Evolutionary conservation across 2,113 vertebrate species (phyloP), one percentile per base, ranked within the genome.

Genomic region (Sebastes fasciatus): DNA sequence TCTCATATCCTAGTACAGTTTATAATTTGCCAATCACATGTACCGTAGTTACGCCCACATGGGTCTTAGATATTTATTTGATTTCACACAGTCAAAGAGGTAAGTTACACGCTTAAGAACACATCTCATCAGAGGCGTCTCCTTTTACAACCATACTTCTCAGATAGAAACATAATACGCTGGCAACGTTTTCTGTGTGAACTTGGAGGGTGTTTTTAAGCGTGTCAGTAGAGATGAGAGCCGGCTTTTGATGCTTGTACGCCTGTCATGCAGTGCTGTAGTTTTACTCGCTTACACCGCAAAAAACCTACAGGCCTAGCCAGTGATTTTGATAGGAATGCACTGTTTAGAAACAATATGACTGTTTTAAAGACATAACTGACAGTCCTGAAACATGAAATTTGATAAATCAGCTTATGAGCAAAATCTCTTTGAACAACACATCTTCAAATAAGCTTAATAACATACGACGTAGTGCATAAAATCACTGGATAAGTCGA

Each of bases 401-500:
- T 1, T 46, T 49, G 10, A 46, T 46, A 4, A 48, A 67, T 58
- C 19, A 45, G 9, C 19, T 72, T 2, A 6, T 12, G 6, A 61
- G 43, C 48, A 8, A 69, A 62, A 26, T 26, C 0, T 26, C 26
- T 26, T 26, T 26, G 26, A 26, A 26, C 26, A 26, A 74, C 11
- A 14, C 13, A 57, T 51, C 40, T 62, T 62, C 10, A 70, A 26
- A 52, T 42, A 19, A 51, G 49, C 12, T n/a, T 13, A 48, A 45
- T 26, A n/a, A 57, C 21, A 8, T 19, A 48, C 8, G 6, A 10
- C 1, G 26, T 26, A 12, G 14, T 51, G 21, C 48, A 69, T 71
- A n/a, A 85, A 84, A 87, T 90, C 88, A 90, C 84, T 83, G 80
- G 82, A 71, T 87, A 86, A 86, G 79, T 79, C 42, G 58, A 19